phyloP scores from a whole-genome alignment of 2,797 vertebrate species.

The Cynopterus sphinx region DNA sequence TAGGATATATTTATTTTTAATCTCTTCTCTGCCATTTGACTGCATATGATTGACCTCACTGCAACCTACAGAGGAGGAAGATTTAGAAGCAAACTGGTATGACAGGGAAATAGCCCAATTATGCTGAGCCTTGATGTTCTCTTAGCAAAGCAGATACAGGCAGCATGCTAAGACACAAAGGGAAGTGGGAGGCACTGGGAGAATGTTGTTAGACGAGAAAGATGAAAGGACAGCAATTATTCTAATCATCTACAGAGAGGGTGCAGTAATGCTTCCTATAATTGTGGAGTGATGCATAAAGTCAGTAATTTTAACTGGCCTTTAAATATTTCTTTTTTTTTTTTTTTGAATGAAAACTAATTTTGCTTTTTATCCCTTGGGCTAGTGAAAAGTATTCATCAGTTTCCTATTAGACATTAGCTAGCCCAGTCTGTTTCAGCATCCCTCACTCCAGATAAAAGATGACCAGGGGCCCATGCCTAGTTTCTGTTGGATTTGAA shows the following conservation, averaged over 20 bases:
- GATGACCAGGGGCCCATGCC: slow-evolving; percentile 35
- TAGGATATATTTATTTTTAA: slow-evolving; percentile 70
- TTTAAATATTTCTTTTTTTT: slow-evolving; percentile 74
- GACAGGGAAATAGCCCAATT: slow-evolving; percentile 85
- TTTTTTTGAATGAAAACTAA: slow-evolving; percentile 78
- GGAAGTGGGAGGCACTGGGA: slow-evolving; percentile 65
- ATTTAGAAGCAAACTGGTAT: slow-evolving; percentile 84
- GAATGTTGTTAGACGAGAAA: slow-evolving; percentile 69
- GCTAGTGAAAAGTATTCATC: slow-evolving; percentile 77
- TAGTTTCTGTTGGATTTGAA: slow-evolving; percentile 47
- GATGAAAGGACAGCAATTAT: slow-evolving; percentile 84
- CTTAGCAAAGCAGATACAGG: slow-evolving; percentile 74
- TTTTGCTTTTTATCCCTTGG: slow-evolving; percentile 79
- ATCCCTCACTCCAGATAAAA: slow-evolving; percentile 50
- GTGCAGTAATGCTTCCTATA: slow-evolving; percentile 78
- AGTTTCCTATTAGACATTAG: slow-evolving; percentile 67
- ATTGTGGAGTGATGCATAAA: slow-evolving; percentile 80
- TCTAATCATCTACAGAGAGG: slow-evolving; percentile 80
- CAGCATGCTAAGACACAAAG: slow-evolving; percentile 76
- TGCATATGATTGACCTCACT: slow-evolving; percentile 83
- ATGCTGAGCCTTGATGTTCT: slow-evolving; percentile 82
- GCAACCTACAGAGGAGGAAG: slow-evolving; percentile 80
- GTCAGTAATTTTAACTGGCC: slow-evolving; percentile 79
- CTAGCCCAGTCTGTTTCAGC: slow-evolving; percentile 45
- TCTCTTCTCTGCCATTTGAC: slow-evolving; percentile 82